Conservation (phyloP, 2,888 invertebrate genomes). For the Anticlea derivata region DNA sequence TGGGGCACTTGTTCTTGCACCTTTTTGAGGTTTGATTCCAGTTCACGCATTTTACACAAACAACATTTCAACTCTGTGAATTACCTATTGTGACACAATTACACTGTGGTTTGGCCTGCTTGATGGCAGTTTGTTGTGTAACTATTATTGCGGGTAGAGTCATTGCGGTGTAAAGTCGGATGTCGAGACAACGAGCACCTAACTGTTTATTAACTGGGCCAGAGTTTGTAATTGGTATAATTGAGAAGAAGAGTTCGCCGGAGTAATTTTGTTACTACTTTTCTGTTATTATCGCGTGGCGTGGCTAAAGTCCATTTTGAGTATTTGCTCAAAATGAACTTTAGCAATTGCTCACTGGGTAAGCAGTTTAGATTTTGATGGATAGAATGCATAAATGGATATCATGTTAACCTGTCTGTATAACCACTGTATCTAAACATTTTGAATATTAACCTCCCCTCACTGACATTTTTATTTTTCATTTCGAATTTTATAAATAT, state of each 20-base stretch:
- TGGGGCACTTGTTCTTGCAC: conserved; percentile 26
- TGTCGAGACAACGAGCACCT: background rate
- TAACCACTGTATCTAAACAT: too few relatives aligned
- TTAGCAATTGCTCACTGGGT: too few relatives aligned
- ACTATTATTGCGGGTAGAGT: conserved; percentile 13
- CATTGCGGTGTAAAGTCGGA: conserved; percentile 12
- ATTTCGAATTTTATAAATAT: too few relatives aligned
- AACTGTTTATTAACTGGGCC: background rate
- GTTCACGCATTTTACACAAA: conserved; percentile 33
- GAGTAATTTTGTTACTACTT: background rate
- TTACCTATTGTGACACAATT: conserved; percentile 39
- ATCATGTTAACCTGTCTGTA: too few relatives aligned
- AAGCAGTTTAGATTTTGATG: too few relatives aligned
- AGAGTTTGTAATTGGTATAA: background rate
- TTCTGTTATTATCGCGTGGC: too few relatives aligned
- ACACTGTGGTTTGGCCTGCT: conserved; percentile 37
- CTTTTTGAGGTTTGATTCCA: conserved; percentile 45
- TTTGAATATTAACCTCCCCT: too few relatives aligned
- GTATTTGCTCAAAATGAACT: too few relatives aligned
- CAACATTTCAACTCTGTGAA: conserved; percentile 35
- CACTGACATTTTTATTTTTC: too few relatives aligned
- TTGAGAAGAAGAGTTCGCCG: background rate
- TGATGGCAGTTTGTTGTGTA: conserved; percentile 19
- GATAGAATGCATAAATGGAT: too few relatives aligned
- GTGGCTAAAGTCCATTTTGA: background rate